phyloP scores from a whole-genome alignment of 2,113 vertebrate genomes.

The Lampris megalopsis region DNA sequence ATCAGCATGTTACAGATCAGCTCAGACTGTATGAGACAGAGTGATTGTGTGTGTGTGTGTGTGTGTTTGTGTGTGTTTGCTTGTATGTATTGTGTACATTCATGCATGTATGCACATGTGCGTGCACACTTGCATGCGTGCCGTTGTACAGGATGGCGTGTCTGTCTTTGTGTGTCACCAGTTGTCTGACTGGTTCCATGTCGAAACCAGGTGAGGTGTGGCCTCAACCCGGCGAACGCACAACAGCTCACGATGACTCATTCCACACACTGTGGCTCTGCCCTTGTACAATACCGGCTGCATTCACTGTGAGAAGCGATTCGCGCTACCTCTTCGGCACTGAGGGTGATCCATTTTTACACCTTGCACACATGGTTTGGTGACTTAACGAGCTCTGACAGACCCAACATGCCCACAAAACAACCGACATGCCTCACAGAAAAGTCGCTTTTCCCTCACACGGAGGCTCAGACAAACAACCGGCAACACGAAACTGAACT shows the following conservation, averaged over 20 bases:
- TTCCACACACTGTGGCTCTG: not conserved
- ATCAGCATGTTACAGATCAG: not conserved
- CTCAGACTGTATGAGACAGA: not conserved
- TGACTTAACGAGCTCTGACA: conserved; percentile 70
- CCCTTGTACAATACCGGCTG: not conserved
- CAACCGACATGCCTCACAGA: conserved; percentile 55
- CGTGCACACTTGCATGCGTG: not conserved
- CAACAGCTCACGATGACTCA: conserved; percentile 17
- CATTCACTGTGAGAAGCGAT: conserved; percentile 4
- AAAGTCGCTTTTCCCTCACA: conserved; percentile 40
- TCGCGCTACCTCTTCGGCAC: conserved; percentile 17
- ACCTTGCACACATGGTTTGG: not conserved
- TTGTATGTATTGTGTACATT: conserved; percentile 8
- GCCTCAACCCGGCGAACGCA: conserved; percentile 20
- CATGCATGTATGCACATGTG: conserved; percentile 12
- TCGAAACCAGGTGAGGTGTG: conserved; percentile 32
- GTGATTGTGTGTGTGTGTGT: not conserved
- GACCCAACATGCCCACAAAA: conserved; percentile 72
- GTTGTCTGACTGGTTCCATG: conserved; percentile 29
- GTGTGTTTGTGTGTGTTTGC: not conserved
- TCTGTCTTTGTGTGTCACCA: conserved; percentile 8
- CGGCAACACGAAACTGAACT: conserved; percentile 30
- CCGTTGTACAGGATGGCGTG: not conserved
- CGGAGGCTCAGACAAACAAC: conserved; percentile 56
- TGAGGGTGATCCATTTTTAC: conserved; percentile 35